These are phyloP conservation scores for Heliconius ethilla DNA, from an alignment of 2,888 invertebrate genomes.

Conservation along the genomic window DNA sequence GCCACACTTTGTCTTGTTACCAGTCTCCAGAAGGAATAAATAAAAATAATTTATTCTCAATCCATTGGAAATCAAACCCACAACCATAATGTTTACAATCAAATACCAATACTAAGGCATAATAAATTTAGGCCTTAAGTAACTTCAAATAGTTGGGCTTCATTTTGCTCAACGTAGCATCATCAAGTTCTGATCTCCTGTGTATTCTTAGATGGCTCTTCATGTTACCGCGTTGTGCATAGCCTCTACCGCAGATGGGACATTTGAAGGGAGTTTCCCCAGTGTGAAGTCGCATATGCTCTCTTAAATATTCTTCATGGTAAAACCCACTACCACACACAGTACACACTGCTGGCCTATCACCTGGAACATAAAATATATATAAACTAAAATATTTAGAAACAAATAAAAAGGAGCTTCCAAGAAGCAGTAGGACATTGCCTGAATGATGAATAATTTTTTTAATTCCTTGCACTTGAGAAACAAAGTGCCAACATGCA, in stretches of 20 bases:
- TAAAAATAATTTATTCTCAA: no score
- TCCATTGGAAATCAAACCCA: no score
- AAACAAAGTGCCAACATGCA: no score
- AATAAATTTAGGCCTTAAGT: conserved; percentile 56
- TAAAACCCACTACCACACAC: conserved; percentile 71
- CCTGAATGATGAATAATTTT: no score
- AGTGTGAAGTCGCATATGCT: conserved; percentile 77
- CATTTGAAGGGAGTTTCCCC: conserved; percentile 79
- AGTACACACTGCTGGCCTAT: conserved; percentile 70
- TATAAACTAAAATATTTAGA: no score
- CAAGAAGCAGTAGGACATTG: no score
- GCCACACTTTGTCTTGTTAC: no score
- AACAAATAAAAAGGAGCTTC: no score
- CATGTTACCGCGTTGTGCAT: conserved; percentile 77
- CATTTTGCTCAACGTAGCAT: conserved; percentile 63
- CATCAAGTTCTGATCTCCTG: conserved; percentile 67
- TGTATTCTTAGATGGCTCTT: conserved; percentile 75
- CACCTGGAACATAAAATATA: conserved; percentile 59
- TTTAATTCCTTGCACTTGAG: no score
- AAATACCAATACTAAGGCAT: background rate
- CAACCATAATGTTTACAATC: no score
- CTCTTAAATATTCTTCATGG: conserved; percentile 72
- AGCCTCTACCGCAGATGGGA: conserved; percentile 74
- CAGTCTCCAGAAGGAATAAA: no score
- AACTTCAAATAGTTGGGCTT: conserved; percentile 71